These are phyloP conservation scores for Galleria mellonella DNA, from an alignment of 1,140 invertebrate genomes.

Conservation along the genomic window DNA sequence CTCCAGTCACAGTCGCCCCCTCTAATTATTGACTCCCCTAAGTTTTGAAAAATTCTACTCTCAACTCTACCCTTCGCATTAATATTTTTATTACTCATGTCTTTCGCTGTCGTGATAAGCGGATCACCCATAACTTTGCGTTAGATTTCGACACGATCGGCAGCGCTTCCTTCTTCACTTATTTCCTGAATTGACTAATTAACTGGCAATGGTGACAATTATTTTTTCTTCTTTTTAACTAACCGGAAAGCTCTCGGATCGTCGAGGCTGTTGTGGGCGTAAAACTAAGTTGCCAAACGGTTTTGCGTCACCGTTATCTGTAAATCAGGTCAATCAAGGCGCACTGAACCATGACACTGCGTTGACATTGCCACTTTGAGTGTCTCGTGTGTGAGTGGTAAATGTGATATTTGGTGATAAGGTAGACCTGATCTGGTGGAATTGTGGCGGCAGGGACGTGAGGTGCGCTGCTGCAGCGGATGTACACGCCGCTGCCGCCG, in stretches of 20 bases:
- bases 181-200: conserved; percentile 27
- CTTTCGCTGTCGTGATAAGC: conserved; percentile 7
- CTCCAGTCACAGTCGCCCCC: conserved; percentile 54
- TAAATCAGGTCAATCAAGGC: conserved; percentile 43
- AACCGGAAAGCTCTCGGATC: conserved; percentile 23
- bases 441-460: conserved; percentile 39
- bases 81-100: conserved; percentile 47
- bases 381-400: conserved; percentile 32
- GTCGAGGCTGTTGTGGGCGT: conserved; percentile 22
- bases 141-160: conserved; percentile 11
- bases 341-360: conserved; percentile 49
- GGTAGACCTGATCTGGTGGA: conserved; percentile 12
- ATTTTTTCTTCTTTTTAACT: conserved; percentile 26
- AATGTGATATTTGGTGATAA: conserved; percentile 39
- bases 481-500: conserved; percentile 63
- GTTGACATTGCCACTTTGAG: conserved; percentile 41
- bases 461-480: conserved; percentile 45
- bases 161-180: conserved; percentile 13
- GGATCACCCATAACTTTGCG: neutral
- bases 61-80: conserved; percentile 40
- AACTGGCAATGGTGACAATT: conserved; percentile 15
- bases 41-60: conserved; percentile 52
- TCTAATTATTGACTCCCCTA: conserved; percentile 67
- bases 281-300: conserved; percentile 32
- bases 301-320: conserved; percentile 48